phyloP scores from a whole-genome alignment of 1,140 invertebrate genomes.

The Littorina saxatilis region DNA sequence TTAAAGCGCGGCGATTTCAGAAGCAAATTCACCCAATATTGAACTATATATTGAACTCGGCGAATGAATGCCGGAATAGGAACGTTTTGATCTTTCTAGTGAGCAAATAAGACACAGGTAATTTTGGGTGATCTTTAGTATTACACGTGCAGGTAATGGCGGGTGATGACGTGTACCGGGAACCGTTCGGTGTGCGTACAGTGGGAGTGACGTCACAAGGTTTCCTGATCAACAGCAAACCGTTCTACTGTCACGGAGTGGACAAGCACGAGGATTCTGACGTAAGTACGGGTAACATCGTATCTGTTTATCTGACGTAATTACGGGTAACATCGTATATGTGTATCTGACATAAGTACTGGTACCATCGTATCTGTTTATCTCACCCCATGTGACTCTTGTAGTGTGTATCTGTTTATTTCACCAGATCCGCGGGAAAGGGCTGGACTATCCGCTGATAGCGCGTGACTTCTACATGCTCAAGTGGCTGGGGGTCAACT shows the following conservation, averaged over 20 bases:
- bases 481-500: slow-evolving; percentile 96
- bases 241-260: slow-evolving; percentile 94
- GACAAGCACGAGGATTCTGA: slow-evolving; percentile 97
- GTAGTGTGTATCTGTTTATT: too few relatives aligned
- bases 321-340: too few relatives aligned
- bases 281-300: slow-evolving; percentile 82
- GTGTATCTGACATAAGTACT: too few relatives aligned
- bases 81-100: too few relatives aligned
- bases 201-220: slow-evolving; percentile 85
- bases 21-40: too few relatives aligned
- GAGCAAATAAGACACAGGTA: too few relatives aligned
- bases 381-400: too few relatives aligned
- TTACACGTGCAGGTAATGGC: slow-evolving; percentile 23
- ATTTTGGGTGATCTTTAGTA: too few relatives aligned
- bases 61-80: too few relatives aligned
- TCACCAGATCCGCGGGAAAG: slow-evolving; percentile 91
- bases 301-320: neutral
- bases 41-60: too few relatives aligned
- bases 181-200: slow-evolving; percentile 90
- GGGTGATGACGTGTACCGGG: slow-evolving; percentile 85
- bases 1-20: too few relatives aligned
- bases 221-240: slow-evolving; percentile 88
- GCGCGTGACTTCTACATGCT: slow-evolving; percentile 95
- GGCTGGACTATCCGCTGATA: slow-evolving; percentile 90
- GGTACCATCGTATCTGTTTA: too few relatives aligned